These are phyloP conservation scores for Papilio dardanus DNA, from an alignment of 1,140 invertebrate species.

Conservation along the genomic window DNA sequence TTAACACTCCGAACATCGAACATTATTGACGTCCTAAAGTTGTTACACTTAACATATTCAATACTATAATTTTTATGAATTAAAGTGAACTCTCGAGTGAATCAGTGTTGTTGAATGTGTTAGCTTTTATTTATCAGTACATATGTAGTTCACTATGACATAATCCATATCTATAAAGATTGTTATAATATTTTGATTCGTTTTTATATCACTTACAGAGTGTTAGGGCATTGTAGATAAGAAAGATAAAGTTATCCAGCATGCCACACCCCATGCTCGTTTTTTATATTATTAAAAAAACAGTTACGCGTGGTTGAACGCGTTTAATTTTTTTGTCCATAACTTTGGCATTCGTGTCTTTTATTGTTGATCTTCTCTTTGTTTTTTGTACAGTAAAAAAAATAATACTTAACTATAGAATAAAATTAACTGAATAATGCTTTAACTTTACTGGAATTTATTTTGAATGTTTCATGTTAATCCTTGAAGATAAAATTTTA, in stretches of 20 bases:
- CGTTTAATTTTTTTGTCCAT: not conserved
- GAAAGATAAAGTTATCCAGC: slow-evolving; percentile 7
- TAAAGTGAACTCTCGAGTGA: too few species aligned
- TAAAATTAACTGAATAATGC: not conserved
- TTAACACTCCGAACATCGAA: too few species aligned
- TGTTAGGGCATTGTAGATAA: slow-evolving; percentile 21
- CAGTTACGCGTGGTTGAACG: not conserved
- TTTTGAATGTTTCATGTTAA: not conserved
- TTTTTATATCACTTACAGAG: slow-evolving; percentile 9
- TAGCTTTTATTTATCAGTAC: not conserved
- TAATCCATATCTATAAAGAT: not conserved
- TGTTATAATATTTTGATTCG: not conserved
- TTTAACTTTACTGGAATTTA: not conserved
- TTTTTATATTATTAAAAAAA: not conserved
- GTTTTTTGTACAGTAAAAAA: not conserved
- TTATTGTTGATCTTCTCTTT: not conserved
- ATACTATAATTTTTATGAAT: not conserved
- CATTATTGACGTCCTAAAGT: too few species aligned
- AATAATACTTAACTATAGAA: not conserved
- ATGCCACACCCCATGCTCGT: not conserved
- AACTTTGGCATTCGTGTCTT: not conserved
- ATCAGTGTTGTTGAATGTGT: not conserved
- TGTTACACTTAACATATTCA: not conserved
- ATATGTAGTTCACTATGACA: not conserved
- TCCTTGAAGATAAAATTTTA: not conserved